Evolutionary conservation across 2,797 vertebrate species (phyloP), one percentile per base, ranked within the genome.

Genomic region (Diglossa cyanea): DNA sequence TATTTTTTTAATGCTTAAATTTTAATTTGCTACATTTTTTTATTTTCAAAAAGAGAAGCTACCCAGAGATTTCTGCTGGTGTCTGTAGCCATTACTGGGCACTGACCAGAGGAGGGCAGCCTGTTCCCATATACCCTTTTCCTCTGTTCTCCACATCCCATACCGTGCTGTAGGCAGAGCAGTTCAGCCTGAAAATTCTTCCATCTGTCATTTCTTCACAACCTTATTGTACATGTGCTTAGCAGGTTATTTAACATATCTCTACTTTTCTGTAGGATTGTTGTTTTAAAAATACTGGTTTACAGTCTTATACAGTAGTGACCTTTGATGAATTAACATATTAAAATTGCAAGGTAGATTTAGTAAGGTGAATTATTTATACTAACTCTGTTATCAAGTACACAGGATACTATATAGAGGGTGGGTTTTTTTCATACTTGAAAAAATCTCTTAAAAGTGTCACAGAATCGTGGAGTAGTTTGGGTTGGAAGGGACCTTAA

Each of bases 61-160:
- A 2, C 21, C 2, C 35, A 39, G 17, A 47, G 57, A 37, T 68
- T 57, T 14, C 30, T 30, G 28, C 11, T 15, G 3, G 4, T 39
- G 14, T 23, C 12, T 51, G 8, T 65, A 3, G 5, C 26, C 28
- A 4, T 51, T 30, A 4, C 26, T n/a, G 37, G 33, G 35, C 63
- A 37, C 4, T 90, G 81, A 42, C 93, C 95, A 92, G 92, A 65
- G 95, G 94, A 96, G 92, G 96, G 96, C 55, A 86, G 71, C 55
- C 74, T 96, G 62, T 51, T 76, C 68, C 50, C 3, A 0, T 51
- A 0, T 12, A 35, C 65, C 2, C n/a, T 84, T 44, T 14, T 16
- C 17, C 48, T 54, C 13, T n/a, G 25, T 28, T 60, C 30, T 42
- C 71, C 8, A 13, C 39, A 4, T 51, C 65, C 45, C 17, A 0